Evolutionary conservation across 2,888 invertebrate species (phyloP).

Genomic region (Calameuta idolon): DNA sequence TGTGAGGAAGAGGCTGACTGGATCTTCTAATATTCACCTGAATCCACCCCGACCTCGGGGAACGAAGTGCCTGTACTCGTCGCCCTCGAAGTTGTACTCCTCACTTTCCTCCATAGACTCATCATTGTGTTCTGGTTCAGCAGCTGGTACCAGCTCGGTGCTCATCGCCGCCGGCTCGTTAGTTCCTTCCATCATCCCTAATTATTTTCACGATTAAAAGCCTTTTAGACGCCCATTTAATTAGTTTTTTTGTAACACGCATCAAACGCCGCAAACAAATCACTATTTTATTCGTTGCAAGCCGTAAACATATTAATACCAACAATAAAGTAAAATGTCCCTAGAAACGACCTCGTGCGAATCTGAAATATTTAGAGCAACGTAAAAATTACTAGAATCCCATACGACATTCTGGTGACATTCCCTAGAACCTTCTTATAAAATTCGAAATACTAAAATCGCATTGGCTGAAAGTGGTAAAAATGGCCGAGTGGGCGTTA

Average conservation of each 20-base stretch:
- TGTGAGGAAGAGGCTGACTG: conserved; percentile 4
- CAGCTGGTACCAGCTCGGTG: conserved; percentile 34
- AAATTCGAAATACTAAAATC: neutral
- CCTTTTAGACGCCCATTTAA: conserved; percentile 34
- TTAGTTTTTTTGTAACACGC: conserved; percentile 27
- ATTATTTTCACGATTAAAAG: conserved; percentile 25
- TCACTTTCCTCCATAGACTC: conserved; percentile 60
- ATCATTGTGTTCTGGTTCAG: conserved; percentile 56
- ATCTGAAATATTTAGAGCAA: neutral
- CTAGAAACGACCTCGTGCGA: neutral
- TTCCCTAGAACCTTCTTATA: neutral
- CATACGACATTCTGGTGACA: neutral
- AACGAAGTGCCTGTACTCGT: conserved; percentile 68
- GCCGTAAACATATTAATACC: conserved; percentile 46
- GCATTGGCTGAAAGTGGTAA: neutral
- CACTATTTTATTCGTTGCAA: conserved; percentile 40
- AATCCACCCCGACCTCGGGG: conserved; percentile 69
- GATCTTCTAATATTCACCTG: conserved; percentile 59
- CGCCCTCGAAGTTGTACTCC: conserved; percentile 62
- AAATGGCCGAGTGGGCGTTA: neutral
- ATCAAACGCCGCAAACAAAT: conserved; percentile 50
- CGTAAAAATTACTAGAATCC: neutral
- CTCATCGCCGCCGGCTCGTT: conserved; percentile 34
- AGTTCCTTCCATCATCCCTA: conserved; percentile 29
- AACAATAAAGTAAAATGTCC: conserved; percentile 21